These are phyloP conservation scores for Lasioglossum figueresi DNA, from an alignment of 2,888 invertebrate species.

Conservation along the genomic window DNA sequence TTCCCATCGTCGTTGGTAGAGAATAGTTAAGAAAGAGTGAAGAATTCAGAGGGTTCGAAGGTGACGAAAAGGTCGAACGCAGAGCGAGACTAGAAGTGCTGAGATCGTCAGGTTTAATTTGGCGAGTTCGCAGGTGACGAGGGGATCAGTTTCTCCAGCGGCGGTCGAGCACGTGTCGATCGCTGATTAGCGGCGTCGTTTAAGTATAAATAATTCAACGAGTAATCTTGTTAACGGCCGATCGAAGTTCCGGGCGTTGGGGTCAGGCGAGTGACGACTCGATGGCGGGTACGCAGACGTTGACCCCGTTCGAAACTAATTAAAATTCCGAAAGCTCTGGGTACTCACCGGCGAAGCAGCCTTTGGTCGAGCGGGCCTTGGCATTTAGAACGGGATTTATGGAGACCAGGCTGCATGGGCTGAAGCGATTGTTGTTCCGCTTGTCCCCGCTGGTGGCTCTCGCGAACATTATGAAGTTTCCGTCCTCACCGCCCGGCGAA, in stretches of 20 bases:
- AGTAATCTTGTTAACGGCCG: background rate
- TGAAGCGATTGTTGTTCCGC: constrained; percentile 98
- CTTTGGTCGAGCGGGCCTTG: constrained; percentile 93
- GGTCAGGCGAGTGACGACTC: constrained; percentile 29
- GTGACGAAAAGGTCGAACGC: background rate
- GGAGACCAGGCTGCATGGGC: constrained; percentile 94
- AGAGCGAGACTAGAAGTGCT: background rate
- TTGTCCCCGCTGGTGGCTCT: constrained; percentile 99
- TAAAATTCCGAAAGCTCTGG: constrained; percentile 47
- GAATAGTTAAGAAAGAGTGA: too few relatives aligned
- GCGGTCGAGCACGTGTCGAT: background rate
- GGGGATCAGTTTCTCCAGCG: background rate
- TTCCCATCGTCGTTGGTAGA: too few relatives aligned
- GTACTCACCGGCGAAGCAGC: constrained; percentile 93
- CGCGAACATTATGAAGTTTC: constrained; percentile 99
- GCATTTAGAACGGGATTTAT: constrained; percentile 95
- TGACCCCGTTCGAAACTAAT: constrained; percentile 48
- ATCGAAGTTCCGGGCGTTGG: constrained; percentile 14
- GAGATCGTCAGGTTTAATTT: background rate
- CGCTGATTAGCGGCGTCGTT: constrained; percentile 5
- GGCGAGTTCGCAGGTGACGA: background rate
- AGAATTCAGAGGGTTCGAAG: too few relatives aligned
- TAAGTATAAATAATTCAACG: constrained; percentile 39
- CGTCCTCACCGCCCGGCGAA: constrained; percentile 96
- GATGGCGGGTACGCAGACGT: constrained; percentile 7